Evolutionary conservation across 2,113 vertebrate genomes (phyloP).

Genomic region (Paratilapia polleni): DNA sequence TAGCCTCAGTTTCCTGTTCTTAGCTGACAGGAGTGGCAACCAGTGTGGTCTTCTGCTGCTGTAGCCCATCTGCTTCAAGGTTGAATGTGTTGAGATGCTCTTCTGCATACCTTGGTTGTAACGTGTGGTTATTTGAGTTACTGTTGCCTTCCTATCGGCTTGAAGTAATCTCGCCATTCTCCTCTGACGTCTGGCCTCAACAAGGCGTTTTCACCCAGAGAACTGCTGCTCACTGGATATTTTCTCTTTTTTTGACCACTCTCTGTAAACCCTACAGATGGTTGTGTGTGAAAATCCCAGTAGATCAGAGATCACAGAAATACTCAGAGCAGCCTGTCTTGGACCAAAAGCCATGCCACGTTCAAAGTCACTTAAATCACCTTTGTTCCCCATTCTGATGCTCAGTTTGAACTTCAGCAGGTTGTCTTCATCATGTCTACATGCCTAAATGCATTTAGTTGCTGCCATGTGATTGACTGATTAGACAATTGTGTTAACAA

Average conservation of each 20-base stretch:
- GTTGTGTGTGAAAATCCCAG: too few relatives aligned
- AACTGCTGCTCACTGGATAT: neutral
- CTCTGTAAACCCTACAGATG: neutral
- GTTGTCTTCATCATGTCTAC: neutral
- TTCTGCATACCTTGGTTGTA: neutral
- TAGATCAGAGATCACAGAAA: too few relatives aligned
- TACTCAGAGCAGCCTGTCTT: neutral
- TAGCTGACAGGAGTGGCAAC: neutral
- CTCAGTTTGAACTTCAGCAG: neutral
- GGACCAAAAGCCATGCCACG: neutral
- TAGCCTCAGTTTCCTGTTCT: neutral
- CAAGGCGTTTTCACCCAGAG: too few relatives aligned
- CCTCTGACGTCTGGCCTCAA: too few relatives aligned
- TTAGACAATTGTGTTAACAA: neutral
- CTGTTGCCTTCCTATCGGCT: neutral
- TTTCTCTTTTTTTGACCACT: neutral
- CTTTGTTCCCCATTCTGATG: neutral
- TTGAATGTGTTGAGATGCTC: neutral
- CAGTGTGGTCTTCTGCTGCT: neutral
- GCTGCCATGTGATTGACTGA: too few relatives aligned
- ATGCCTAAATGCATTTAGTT: neutral
- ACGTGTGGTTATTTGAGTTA: too few relatives aligned
- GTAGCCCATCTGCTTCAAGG: neutral
- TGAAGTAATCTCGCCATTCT: too few relatives aligned
- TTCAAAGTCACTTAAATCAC: neutral